phyloP scores from a whole-genome alignment of 1,140 invertebrate genomes.

The Idris sp. region DNA sequence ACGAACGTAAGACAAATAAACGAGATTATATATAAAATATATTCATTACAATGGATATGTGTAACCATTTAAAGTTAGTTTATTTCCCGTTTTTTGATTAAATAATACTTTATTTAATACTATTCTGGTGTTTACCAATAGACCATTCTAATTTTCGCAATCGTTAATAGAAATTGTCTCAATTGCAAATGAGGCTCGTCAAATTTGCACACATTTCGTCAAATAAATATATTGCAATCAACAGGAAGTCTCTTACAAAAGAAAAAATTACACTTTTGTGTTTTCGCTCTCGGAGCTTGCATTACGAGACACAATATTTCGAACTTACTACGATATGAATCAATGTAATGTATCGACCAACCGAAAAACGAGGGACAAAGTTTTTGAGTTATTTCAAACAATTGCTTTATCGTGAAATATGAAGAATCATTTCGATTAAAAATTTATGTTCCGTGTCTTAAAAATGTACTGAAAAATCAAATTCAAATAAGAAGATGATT shows the following conservation, averaged over 20 bases:
- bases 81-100: constrained; percentile 18
- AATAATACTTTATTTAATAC: constrained; percentile 53
- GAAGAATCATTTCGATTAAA: constrained; percentile 39
- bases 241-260: constrained; percentile 43
- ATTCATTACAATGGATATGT: constrained; percentile 51
- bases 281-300: constrained; percentile 33
- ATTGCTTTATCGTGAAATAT: constrained; percentile 49
- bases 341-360: constrained; percentile 19
- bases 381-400: constrained; percentile 6
- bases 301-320: constrained; percentile 43
- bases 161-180: constrained; percentile 18
- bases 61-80: constrained; percentile 20
- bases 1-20: constrained; percentile 35
- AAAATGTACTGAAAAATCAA: too few relatives aligned
- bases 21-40: constrained; percentile 48
- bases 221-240: constrained; percentile 48
- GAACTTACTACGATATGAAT: constrained; percentile 35
- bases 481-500: too few relatives aligned
- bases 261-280: constrained; percentile 28
- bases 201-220: constrained; percentile 44
- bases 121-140: constrained; percentile 50
- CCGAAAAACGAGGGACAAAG: constrained; percentile 1
- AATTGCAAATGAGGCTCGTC: constrained; percentile 18
- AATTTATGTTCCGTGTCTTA: too few relatives aligned
- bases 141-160: constrained; percentile 40